These are phyloP conservation scores for Fragum whitleyi DNA, from an alignment of 2,888 invertebrate genomes.

Conservation along the genomic window DNA sequence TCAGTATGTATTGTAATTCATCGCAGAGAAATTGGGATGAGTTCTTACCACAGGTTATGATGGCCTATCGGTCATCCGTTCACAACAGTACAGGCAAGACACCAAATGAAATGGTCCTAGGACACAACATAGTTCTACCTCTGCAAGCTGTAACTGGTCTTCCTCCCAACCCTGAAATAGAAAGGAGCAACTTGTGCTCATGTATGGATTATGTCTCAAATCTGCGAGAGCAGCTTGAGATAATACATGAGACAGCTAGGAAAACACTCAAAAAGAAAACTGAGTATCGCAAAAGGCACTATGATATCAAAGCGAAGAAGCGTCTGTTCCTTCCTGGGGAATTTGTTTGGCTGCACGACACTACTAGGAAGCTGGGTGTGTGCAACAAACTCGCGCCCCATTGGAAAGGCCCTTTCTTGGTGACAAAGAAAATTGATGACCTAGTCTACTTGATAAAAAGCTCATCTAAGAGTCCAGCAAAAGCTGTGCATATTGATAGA, in stretches of 20 bases:
- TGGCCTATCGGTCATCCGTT: conserved; percentile 66
- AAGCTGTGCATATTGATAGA: conserved; percentile 41
- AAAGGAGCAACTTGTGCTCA: too few relatives aligned
- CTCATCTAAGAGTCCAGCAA: conserved; percentile 31
- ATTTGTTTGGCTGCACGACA: conserved; percentile 27
- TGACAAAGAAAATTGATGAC: too few relatives aligned
- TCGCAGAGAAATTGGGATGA: too few relatives aligned
- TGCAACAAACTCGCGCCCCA: conserved; percentile 42
- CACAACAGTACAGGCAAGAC: too few relatives aligned
- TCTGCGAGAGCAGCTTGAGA: too few relatives aligned
- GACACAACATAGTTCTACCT: conserved; percentile 53
- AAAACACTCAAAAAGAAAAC: conserved; percentile 28
- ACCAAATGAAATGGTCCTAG: conserved; percentile 58
- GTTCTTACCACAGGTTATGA: conserved; percentile 59
- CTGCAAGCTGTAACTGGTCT: too few relatives aligned
- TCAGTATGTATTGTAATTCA: too few relatives aligned
- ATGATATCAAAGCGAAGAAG: conserved; percentile 33
- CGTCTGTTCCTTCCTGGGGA: conserved; percentile 3
- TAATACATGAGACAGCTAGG: too few relatives aligned
- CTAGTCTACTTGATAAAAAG: too few relatives aligned
- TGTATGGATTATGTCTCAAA: too few relatives aligned
- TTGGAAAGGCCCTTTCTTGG: conserved; percentile 46
- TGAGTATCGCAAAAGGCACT: conserved; percentile 34
- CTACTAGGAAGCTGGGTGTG: conserved; percentile 23
- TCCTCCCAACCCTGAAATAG: conserved; percentile 37